Conservation (phyloP, 2,888 invertebrate species). For the Perizoma flavofasciatum region DNA sequence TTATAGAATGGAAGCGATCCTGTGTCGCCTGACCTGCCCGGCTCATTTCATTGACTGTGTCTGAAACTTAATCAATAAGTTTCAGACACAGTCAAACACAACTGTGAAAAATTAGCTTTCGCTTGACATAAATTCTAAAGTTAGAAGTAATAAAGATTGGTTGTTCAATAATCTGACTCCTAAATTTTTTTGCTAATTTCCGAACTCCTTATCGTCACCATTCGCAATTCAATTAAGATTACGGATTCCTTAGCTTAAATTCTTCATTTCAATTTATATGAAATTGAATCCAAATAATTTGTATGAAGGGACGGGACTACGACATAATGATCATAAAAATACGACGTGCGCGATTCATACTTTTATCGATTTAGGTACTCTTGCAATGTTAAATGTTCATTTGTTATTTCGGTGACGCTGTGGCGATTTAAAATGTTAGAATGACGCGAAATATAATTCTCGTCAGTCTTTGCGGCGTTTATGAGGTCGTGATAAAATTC, state of each 20-base stretch:
- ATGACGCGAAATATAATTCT: constrained; percentile 4
- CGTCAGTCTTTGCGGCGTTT: constrained; percentile 8
- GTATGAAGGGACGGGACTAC: no score
- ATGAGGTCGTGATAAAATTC: constrained; percentile 19
- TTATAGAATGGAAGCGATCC: no score
- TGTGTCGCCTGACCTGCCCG: no score
- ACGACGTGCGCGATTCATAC: no score
- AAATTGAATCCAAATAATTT: no score
- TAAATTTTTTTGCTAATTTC: constrained; percentile 5
- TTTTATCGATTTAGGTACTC: constrained; percentile 8
- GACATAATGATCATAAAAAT: no score
- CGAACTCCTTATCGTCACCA: constrained; percentile 22
- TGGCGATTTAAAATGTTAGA: constrained; percentile 8
- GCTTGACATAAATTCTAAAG: neutral
- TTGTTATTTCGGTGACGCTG: neutral
- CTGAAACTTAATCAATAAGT: constrained; percentile 1
- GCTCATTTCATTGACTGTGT: neutral
- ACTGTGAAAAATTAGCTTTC: neutral
- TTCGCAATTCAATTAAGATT: constrained; percentile 28
- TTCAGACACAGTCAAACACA: neutral
- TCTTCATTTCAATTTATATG: constrained; percentile 9
- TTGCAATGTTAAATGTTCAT: no score
- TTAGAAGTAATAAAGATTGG: neutral
- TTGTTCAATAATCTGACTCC: neutral
- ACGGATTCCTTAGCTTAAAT: constrained; percentile 3